Conservation (phyloP, 2,888 invertebrate species). For the Lasioglossum marginatum region DNA sequence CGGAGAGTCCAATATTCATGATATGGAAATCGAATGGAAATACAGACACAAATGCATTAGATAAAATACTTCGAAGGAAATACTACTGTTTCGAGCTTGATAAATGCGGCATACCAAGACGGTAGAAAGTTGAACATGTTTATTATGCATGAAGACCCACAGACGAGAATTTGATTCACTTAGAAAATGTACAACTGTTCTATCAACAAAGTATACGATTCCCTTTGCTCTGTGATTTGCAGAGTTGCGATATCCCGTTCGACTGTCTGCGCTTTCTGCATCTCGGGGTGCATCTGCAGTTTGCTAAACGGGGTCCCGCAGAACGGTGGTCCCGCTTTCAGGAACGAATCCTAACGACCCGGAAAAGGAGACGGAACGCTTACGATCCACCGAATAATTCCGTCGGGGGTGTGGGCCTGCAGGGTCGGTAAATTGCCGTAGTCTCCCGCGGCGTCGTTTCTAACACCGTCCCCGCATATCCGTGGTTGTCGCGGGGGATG, state of each 20-base stretch:
- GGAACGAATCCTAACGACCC: slow-evolving; percentile 36
- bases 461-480: slow-evolving; percentile 26
- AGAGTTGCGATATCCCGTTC: not conserved
- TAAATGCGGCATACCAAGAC: not conserved
- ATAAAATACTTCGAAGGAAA: not conserved
- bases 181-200: not conserved
- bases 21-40: not conserved
- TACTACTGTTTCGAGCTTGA: not conserved
- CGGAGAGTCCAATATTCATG: not conserved
- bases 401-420: slow-evolving; percentile 17
- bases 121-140: no score
- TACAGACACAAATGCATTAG: not conserved
- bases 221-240: not conserved
- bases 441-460: slow-evolving; percentile 58
- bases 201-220: not conserved
- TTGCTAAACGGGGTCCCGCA: slow-evolving; percentile 2
- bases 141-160: no score
- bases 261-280: not conserved
- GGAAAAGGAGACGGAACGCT: slow-evolving; percentile 30
- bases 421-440: slow-evolving; percentile 57
- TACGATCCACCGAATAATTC: slow-evolving; percentile 54
- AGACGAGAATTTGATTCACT: no score
- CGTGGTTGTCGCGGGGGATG: not conserved
- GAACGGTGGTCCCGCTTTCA: slow-evolving; percentile 22
- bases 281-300: not conserved